phyloP scores from a whole-genome alignment of 1,140 invertebrate genomes.

The Druon quercuslanigerum region DNA sequence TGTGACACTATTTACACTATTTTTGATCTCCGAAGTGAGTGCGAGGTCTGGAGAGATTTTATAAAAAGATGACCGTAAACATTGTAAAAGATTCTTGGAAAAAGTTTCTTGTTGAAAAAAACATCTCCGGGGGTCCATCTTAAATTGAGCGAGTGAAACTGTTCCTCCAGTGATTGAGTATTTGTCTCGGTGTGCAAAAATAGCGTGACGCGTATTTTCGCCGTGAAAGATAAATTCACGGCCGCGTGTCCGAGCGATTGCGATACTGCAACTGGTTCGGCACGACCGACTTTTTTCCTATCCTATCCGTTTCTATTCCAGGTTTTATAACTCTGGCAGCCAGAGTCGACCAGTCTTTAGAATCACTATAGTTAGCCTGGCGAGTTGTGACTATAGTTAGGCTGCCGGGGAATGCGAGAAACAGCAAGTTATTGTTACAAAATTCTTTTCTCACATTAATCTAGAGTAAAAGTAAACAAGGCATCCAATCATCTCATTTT shows the following conservation, averaged over 20 bases:
- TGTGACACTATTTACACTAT: too few species aligned
- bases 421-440: constrained; percentile 32
- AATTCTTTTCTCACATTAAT: constrained; percentile 26
- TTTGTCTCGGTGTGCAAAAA: constrained; percentile 19
- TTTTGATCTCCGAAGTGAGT: too few species aligned
- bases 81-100: too few species aligned
- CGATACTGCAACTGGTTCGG: constrained; percentile 25
- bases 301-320: neutral
- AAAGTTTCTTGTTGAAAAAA: neutral
- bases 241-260: constrained; percentile 19
- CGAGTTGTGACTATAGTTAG: constrained; percentile 41
- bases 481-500: neutral
- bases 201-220: constrained; percentile 26
- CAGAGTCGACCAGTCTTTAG: neutral
- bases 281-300: constrained; percentile 3
- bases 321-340: neutral
- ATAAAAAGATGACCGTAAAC: too few species aligned
- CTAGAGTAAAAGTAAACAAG: constrained; percentile 19
- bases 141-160: neutral
- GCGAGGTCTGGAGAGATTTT: too few species aligned
- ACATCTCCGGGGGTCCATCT: neutral
- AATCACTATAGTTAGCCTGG: constrained; percentile 25
- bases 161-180: neutral
- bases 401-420: constrained; percentile 32
- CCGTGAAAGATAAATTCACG: constrained; percentile 29